phyloP scores from a whole-genome alignment of 2,888 invertebrate genomes.

The Agriotes lineatus region DNA sequence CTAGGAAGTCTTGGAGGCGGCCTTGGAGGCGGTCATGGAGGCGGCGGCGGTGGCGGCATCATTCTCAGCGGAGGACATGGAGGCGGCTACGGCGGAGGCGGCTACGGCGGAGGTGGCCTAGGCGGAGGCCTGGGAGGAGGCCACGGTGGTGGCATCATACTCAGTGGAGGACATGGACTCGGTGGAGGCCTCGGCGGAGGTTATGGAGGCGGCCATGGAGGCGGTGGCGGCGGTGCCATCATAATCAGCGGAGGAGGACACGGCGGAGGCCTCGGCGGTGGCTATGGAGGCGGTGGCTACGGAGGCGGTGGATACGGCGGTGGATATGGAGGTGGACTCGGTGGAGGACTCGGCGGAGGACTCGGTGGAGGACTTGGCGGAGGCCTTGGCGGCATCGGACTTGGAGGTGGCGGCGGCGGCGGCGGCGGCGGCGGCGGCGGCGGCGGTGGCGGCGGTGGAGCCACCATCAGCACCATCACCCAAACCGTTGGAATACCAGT shows the following conservation, averaged over 20 bases:
- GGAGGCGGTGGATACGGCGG: conserved; percentile 32
- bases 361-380: conserved; percentile 37
- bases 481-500: conserved; percentile 62
- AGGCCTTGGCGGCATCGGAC: conserved; percentile 38
- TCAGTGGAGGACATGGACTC: too few species aligned
- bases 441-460: conserved; percentile 46
- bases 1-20: conserved; percentile 37
- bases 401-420: conserved; percentile 42
- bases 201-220: conserved; percentile 44
- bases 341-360: conserved; percentile 38
- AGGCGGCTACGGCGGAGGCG: too few species aligned
- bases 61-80: too few species aligned
- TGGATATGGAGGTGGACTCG: conserved; percentile 17
- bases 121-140: conserved; percentile 38
- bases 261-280: too few species aligned
- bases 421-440: conserved; percentile 36
- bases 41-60: conserved; percentile 17
- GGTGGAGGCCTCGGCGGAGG: conserved; percentile 47
- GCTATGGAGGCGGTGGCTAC: conserved; percentile 42
- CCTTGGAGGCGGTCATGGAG: conserved; percentile 35
- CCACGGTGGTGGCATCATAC: too few species aligned
- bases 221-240: too few species aligned
- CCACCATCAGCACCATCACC: conserved; percentile 55
- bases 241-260: conserved; percentile 44
- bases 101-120: conserved; percentile 38